Percentiles rank a stretch among this genome's conserved stretches.
Conservation (phyloP, 2,888 invertebrate species). For the Chaitophorus viminalis region DNA sequence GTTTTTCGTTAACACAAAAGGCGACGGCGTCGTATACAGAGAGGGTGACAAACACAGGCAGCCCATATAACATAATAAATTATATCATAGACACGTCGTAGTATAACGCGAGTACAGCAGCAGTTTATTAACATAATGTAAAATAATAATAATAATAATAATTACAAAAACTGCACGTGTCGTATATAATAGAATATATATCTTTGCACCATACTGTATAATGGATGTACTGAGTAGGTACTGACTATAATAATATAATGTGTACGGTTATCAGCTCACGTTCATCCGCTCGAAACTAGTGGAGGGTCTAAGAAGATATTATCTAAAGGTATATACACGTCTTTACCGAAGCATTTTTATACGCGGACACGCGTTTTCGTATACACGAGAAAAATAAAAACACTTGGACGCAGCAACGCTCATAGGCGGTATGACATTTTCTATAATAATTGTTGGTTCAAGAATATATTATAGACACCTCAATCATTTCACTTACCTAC, state of each 20-base stretch:
- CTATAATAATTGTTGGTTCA: too few relatives aligned
- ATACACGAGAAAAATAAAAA: too few relatives aligned
- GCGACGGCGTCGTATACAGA: background rate
- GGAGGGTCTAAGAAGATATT: background rate
- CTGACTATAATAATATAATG: background rate
- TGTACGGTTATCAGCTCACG: background rate
- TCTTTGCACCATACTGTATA: background rate
- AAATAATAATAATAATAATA: too few relatives aligned
- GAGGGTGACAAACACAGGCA: background rate
- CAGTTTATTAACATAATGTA: background rate
- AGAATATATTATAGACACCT: too few relatives aligned
- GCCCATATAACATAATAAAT: background rate
- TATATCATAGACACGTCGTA: background rate
- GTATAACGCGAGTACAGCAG: background rate
- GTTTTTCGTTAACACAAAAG: conserved; percentile 23
- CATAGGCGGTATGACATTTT: too few relatives aligned
- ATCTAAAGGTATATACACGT: too few relatives aligned
- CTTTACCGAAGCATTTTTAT: too few relatives aligned
- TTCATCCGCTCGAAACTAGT: background rate
- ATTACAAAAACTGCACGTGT: background rate
- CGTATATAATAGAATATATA: background rate
- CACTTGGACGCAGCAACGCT: too few relatives aligned
- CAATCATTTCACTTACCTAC: too few relatives aligned
- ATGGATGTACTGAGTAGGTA: background rate
- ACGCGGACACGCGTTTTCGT: too few relatives aligned